Conservation (phyloP, 2,888 invertebrate species). For the Crematogaster levior region DNA sequence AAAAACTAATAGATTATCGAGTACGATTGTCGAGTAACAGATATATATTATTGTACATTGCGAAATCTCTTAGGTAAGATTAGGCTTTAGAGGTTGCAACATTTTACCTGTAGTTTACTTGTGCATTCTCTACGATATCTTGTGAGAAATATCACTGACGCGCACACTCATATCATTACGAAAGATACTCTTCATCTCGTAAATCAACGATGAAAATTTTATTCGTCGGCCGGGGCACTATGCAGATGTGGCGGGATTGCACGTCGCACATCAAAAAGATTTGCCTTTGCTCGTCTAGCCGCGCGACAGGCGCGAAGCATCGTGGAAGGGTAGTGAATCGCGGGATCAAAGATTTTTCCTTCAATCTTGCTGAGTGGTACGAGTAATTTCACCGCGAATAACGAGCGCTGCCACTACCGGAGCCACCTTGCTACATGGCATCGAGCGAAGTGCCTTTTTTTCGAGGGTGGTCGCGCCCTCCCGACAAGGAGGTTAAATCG, state of each 20-base stretch:
- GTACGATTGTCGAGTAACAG: neutral
- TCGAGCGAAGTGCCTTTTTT: conserved; percentile 16
- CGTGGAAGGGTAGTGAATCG: conserved; percentile 5
- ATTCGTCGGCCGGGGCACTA: neutral
- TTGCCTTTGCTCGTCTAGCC: neutral
- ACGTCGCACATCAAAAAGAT: conserved; percentile 18
- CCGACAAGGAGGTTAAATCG: conserved; percentile 16
- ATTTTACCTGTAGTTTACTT: neutral
- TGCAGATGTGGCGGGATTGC: conserved; percentile 22
- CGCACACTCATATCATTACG: conserved; percentile 2
- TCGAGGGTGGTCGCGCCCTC: neutral
- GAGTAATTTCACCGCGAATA: conserved; percentile 55
- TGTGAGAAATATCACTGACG: neutral
- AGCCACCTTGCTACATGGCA: neutral
- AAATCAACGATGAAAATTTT: conserved; percentile 42
- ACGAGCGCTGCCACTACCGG: neutral
- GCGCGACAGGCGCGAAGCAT: conserved; percentile 49
- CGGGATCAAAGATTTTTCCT: conserved; percentile 60
- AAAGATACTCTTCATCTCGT: conserved; percentile 23
- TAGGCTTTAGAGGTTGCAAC: neutral
- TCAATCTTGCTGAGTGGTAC: conserved; percentile 58
- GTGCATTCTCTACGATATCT: neutral
- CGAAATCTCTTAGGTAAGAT: neutral
- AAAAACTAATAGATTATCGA: neutral
- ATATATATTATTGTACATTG: neutral